Evolutionary conservation across 92 coral and sea anemone genomes (phyloP).

Genomic region (Porites lobata): DNA sequence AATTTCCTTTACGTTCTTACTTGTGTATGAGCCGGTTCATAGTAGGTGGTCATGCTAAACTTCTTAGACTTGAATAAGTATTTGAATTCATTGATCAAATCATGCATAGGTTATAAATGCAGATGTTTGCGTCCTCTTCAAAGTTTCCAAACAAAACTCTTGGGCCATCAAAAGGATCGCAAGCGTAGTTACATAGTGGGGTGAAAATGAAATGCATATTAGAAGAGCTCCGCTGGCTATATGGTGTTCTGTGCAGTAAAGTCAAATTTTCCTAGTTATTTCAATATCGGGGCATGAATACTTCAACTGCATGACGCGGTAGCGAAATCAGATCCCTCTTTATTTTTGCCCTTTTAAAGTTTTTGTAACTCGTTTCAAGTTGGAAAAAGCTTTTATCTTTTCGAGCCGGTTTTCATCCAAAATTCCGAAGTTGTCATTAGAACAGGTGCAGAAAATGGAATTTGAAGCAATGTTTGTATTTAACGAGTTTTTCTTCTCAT

Average conservation of each 20-base stretch:
- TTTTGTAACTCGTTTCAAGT: not conserved
- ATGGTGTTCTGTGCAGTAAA: not conserved
- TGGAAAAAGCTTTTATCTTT: not conserved
- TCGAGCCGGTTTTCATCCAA: constrained; percentile 6
- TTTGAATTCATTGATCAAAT: constrained; percentile 35
- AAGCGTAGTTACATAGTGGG: not conserved
- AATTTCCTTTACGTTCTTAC: not conserved
- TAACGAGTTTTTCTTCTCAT: not conserved
- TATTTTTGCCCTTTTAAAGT: not conserved
- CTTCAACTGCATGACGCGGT: not conserved
- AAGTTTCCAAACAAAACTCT: constrained; percentile 9
- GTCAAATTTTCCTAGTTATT: not conserved
- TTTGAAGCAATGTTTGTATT: not conserved
- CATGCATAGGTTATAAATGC: constrained; percentile 15
- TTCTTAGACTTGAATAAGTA: not conserved
- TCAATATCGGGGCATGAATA: not conserved
- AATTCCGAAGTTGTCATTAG: constrained; percentile 28
- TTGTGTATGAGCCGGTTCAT: constrained; percentile 18
- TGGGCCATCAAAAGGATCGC: not conserved
- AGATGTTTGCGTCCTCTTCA: constrained; percentile 38
- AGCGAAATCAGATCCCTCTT: constrained; percentile 5
- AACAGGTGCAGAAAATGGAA: constrained; percentile 11
- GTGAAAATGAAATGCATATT: constrained; percentile 8
- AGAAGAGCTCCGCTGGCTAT: not conserved
- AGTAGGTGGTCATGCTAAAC: constrained; percentile 41